Conservation (phyloP, 2,113 vertebrate genomes). For the Helogale parvula region DNA sequence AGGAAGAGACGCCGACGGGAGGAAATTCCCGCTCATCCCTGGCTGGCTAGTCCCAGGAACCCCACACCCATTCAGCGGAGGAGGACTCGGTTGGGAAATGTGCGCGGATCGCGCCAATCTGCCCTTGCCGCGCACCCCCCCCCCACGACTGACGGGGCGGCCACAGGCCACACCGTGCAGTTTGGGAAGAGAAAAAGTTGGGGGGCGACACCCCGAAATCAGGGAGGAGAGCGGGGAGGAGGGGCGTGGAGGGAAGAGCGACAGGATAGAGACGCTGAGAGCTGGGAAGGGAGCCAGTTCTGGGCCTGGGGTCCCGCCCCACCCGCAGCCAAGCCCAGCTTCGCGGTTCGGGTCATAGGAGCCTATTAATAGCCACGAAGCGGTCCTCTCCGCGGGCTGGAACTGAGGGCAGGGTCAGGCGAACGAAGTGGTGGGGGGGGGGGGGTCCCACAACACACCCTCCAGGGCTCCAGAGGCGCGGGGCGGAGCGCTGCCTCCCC, state of each 20-base stretch:
- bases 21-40: neutral
- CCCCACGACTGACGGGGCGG: neutral
- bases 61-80: neutral
- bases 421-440: fast-evolving
- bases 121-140: neutral
- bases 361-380: neutral
- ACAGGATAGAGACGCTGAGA: neutral
- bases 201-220: neutral
- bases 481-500: neutral
- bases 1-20: neutral
- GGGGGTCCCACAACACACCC: neutral
- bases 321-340: neutral
- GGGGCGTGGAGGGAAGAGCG: neutral
- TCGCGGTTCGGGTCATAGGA: neutral
- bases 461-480: neutral
- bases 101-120: neutral
- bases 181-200: conserved; percentile 65
- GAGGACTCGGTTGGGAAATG: neutral
- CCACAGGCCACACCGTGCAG: neutral
- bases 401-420: neutral
- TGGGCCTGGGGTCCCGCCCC: neutral
- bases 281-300: neutral
- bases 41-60: neutral
- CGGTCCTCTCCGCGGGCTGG: neutral
- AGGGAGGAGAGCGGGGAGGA: neutral